phyloP scores from a whole-genome alignment of 2,888 invertebrate genomes.

The Amphipyra tragopoginis region DNA sequence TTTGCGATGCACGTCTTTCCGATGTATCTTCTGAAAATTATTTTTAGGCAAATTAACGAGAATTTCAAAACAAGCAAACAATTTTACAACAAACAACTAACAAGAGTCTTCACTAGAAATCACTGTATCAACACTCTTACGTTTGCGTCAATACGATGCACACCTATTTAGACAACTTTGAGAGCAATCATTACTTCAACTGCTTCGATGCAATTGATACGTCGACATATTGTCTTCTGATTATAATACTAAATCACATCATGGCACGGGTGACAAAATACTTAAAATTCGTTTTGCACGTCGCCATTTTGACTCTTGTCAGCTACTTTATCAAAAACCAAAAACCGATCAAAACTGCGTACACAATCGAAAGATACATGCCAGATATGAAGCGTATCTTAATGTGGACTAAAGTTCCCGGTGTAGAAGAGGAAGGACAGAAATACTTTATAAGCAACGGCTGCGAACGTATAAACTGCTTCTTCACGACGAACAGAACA shows the following conservation, averaged over 20 bases:
- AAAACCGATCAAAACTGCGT: conserved; percentile 47
- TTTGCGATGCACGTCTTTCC: conserved; percentile 7
- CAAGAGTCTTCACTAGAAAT: conserved; percentile 23
- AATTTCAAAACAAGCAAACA: conserved; percentile 17
- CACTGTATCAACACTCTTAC: conserved; percentile 13
- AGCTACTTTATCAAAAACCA: conserved; percentile 54
- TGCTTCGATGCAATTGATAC: background rate
- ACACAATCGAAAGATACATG: conserved; percentile 68
- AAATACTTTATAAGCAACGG: conserved; percentile 64
- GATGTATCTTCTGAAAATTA: conserved; percentile 26
- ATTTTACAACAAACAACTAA: conserved; percentile 34
- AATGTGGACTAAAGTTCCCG: conserved; percentile 74
- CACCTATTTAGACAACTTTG: background rate
- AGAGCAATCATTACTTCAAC: background rate
- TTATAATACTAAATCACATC: background rate
- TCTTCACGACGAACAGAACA: conserved; percentile 74
- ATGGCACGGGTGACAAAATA: conserved; percentile 62
- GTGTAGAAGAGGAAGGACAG: conserved; percentile 68
- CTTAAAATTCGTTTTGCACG: conserved; percentile 60
- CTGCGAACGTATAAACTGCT: conserved; percentile 75
- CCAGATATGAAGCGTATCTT: conserved; percentile 77
- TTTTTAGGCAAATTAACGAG: conserved; percentile 21
- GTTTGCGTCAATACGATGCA: conserved; percentile 22
- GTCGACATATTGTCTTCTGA: background rate
- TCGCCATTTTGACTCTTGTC: conserved; percentile 50